Base-by-base conservation (phyloP, 1,140 invertebrate genomes). In the Cyclargus thomasi region DNA sequence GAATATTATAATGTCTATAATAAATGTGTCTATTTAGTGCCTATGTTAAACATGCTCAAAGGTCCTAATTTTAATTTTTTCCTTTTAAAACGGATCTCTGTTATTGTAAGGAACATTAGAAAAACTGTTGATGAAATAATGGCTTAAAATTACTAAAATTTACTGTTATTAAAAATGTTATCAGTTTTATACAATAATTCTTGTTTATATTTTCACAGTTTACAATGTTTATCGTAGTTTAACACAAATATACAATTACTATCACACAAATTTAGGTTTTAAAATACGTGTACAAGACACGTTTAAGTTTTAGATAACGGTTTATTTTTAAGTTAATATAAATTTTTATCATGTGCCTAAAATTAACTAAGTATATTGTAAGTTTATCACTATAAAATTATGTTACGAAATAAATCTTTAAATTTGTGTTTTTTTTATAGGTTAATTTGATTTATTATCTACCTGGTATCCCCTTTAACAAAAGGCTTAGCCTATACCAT, bases 391-490 rank as follows among this genome's bases (percentile, higher is more conserved):
- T 47, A 47, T 47, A 29, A 3, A 7, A 47, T 47, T 47, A 47
- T 47, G 39, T 47, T 47, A 47, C 39, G 14, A 47, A 47, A 47
- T 47, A 47, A 47, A 47, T 47, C 39, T 47, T 47, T 47, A 47
- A 47, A 47, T 11, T 47, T 47, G 39, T 47, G 39, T 47, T 47
- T 47, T 47, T 47, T 47, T 14, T 47, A 47, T 14, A 65, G 66
- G 65, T 69, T 68, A n/a, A 20, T 73, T 72, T 59, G 67, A 72
- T 74, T 68, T 76, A n/a, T n/a, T n/a, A n/a, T n/a, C n/a, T n/a
- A n/a, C n/a, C n/a, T n/a, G n/a, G n/a, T n/a, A n/a, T n/a, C n/a
- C n/a, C n/a, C n/a, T n/a, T n/a, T n/a, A n/a, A n/a, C n/a, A n/a
- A n/a, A n/a, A n/a, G n/a, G n/a, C n/a, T n/a, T n/a, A n/a, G n/a